phyloP scores from a whole-genome alignment of 2,113 vertebrate species.

The Nymphicus hollandicus region DNA sequence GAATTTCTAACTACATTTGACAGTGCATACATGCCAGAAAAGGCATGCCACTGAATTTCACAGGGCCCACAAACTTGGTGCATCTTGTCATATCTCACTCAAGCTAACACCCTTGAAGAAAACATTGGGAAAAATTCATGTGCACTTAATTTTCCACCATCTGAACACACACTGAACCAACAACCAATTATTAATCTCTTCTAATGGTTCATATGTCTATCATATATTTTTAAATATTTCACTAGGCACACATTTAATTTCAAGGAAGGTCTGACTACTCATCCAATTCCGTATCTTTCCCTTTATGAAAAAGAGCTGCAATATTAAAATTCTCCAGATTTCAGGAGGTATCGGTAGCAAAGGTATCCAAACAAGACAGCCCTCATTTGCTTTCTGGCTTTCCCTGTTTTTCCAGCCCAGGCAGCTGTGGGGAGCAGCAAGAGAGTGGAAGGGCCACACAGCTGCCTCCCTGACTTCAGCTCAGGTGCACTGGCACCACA shows the following conservation, averaged over 20 bases:
- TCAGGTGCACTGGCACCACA: not conserved
- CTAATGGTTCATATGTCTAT: not conserved
- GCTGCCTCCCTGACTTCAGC: not conserved
- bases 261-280: not conserved
- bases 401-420: not conserved
- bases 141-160: not conserved
- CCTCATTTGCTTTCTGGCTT: not conserved
- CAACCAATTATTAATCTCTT: not conserved
- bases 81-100: not conserved
- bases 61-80: not conserved
- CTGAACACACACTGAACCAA: not conserved
- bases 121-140: not conserved
- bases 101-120: not conserved
- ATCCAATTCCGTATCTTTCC: not conserved
- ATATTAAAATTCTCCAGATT: not conserved
- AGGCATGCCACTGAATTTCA: not conserved
- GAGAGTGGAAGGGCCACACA: rapidly evolving
- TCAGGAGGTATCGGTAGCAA: rapidly evolving
- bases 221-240: not conserved
- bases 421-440: rapidly evolving
- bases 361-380: not conserved
- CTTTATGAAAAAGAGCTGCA: not conserved
- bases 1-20: not conserved
- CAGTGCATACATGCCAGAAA: not conserved
- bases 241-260: not conserved